Evolutionary conservation across 2,113 vertebrate genomes (phyloP).

Genomic region (Syngnathus floridae): DNA sequence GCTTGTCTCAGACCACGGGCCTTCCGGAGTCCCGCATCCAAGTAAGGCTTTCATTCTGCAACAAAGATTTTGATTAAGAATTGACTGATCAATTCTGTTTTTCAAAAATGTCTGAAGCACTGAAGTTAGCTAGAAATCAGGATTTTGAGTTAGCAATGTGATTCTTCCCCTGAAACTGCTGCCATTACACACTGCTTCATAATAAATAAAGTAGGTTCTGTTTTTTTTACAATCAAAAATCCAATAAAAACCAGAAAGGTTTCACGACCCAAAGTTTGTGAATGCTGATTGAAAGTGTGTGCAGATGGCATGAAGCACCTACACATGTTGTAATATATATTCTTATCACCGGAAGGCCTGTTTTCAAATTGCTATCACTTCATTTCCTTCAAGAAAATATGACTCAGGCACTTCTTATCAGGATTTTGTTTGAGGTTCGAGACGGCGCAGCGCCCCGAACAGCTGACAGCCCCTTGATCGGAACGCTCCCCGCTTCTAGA

Average conservation of each 20-base stretch:
- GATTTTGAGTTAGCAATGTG: neutral
- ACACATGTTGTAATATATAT: neutral
- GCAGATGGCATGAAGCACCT: neutral
- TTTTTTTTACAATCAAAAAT: neutral
- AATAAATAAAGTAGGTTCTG: neutral
- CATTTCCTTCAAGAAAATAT: constrained; percentile 41
- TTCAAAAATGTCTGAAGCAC: too few species aligned
- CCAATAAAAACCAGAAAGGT: neutral
- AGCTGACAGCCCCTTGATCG: constrained; percentile 30
- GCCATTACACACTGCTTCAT: neutral
- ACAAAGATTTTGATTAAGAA: neutral
- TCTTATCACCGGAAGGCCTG: constrained; percentile 34
- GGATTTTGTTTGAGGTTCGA: constrained; percentile 36
- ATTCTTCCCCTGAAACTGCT: neutral
- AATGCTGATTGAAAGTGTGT: neutral
- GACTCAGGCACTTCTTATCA: constrained; percentile 54
- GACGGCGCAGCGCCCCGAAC: constrained; percentile 24
- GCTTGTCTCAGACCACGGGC: constrained; percentile 67
- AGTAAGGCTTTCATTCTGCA: constrained; percentile 35
- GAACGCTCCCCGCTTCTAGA: constrained; percentile 8
- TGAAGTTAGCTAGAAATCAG: neutral
- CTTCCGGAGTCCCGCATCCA: constrained; percentile 74
- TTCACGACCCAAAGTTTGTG: too few species aligned
- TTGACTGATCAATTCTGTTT: neutral
- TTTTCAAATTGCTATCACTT: constrained; percentile 39